Base-by-base conservation (phyloP, 2,888 invertebrate genomes). In the Idaea straminata region DNA sequence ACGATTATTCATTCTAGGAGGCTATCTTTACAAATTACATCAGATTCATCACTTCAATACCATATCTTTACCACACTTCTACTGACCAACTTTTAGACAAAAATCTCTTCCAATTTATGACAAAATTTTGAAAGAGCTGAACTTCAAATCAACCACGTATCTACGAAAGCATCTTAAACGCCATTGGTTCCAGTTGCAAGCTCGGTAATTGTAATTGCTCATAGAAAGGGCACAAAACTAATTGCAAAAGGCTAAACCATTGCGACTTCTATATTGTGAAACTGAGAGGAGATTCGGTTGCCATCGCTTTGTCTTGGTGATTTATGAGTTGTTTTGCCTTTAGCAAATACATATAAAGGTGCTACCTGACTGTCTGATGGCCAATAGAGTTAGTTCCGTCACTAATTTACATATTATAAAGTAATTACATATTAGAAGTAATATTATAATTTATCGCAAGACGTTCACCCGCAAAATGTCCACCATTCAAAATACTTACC, bases 171-270 rank as follows among this genome's bases (percentile, higher is more conserved):
- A 16, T 58, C 15, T 58, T 13, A 58, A 15, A 16, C 16, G 5
- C 15, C 16, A 16, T 58, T 6, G 16, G 58, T 25, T 59, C 59
- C 6, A 25, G 59, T 59, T 13, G 16, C 16, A 25, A 59, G 34
- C 59, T 59, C 25, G 59, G 25, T 59, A 59, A 59, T 59, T 47
- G 47, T 47, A 59, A 34, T 59, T 59, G 16, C 59, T 59, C 59
- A 59, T 58, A 58, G 58, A 58, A 59, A 59, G 59, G 59, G 59
- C 59, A 59, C 25, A 59, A 59, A 59, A 59, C 16, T 59, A 59
- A 59, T 59, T 59, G 59, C 59, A 16, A 59, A 16, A 59, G 59
- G 34, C 16, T 59, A 10, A 59, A 59, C 34, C 59, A 15, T 59
- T 59, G 59, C 15, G 15, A 58, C 59, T 25, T 15, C 13, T 25